Evolutionary conservation across 2,797 vertebrate species (phyloP), one percentile per base, ranked within the genome.

Genomic region (Liasis olivaceus): DNA sequence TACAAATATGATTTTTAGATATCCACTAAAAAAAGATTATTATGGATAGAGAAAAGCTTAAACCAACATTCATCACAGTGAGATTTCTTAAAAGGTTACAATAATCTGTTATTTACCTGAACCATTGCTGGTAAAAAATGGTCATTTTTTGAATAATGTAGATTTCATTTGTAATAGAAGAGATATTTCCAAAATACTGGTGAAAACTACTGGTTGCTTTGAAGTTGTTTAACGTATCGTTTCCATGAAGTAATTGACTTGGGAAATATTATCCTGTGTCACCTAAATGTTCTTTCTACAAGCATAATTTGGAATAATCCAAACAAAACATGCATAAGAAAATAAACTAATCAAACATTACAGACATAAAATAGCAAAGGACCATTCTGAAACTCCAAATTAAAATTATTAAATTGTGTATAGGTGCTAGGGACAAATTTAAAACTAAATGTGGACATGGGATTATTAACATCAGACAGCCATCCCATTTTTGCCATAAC

Each of bases 81-180:
- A 98, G 97, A 98, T 98, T 98, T 98, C 97, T 97, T 98, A 98
- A 98, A 98, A 98, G 98, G 98, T 98, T 98, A 98, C 97, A 97
- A 98, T 98, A 98, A 98, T 98, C 97, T 97, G 97, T 98, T 98
- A 98, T 98, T 98, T 98, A 97, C 97, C 94, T 97, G 96, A 97
- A 98, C 97, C 96, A 96, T 95, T 97, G 95, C 96, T 96, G 95
- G 97, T 95, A 98, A 97, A 51, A 96, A 91, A 96, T 96, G 96
- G 98, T 97, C 97, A 98, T 97, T 98, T 96, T 94, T 96, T 97
- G 97, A 97, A 98, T 98, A 97, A 98, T 97, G 97, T 96, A 98
- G 97, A 97, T 97, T 96, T 97, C 95, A 97, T 97, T 97, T 97
- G 95, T 96, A 97, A 97, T 95, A 98, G 97, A 95, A 96, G 88